A percentile compares a stretch with the other conserved stretches of the same genome.
phyloP scores from a whole-genome alignment of 2,797 vertebrate species.

The Centroberyx gerrardi region DNA sequence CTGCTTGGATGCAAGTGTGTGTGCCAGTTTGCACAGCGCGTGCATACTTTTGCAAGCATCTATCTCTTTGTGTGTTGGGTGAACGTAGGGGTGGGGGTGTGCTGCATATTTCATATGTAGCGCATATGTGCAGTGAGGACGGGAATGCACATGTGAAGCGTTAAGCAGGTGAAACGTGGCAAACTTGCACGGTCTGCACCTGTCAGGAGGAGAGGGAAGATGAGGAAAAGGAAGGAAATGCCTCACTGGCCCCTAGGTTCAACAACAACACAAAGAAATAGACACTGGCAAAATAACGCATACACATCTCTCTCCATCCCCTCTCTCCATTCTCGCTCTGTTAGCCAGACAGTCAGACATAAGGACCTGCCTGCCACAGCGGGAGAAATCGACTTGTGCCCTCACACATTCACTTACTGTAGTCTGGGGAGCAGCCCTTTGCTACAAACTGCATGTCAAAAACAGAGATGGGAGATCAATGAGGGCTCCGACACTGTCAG shows the following conservation, averaged over 20 bases:
- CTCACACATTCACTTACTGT: conserved; percentile 48
- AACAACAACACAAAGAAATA: conserved; percentile 43
- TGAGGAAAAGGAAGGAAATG: conserved; percentile 6
- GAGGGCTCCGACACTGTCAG: conserved; percentile 59
- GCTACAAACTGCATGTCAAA: conserved; percentile 46
- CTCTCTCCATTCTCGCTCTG: conserved; percentile 14
- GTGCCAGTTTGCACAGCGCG: conserved; percentile 7
- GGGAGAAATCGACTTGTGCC: conserved; percentile 46
- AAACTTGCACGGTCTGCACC: conserved; percentile 10
- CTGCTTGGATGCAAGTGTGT: background rate
- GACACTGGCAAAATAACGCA: conserved; percentile 33
- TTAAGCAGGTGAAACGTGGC: conserved; percentile 3
- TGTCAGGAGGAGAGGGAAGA: background rate
- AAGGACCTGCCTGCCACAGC: conserved; percentile 39
- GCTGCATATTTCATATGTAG: background rate
- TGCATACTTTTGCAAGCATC: background rate
- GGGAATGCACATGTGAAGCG: conserved; percentile 27
- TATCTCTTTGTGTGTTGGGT: background rate
- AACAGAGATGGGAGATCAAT: conserved; percentile 63
- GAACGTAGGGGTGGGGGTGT: background rate
- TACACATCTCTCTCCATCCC: conserved; percentile 17
- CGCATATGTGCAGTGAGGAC: conserved; percentile 6
- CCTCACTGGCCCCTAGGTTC: conserved; percentile 25
- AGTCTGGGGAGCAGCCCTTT: conserved; percentile 38
- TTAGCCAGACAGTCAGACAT: conserved; percentile 42